Base-by-base conservation (phyloP, 1,140 invertebrate species). In the Drosophila nasuta region DNA sequence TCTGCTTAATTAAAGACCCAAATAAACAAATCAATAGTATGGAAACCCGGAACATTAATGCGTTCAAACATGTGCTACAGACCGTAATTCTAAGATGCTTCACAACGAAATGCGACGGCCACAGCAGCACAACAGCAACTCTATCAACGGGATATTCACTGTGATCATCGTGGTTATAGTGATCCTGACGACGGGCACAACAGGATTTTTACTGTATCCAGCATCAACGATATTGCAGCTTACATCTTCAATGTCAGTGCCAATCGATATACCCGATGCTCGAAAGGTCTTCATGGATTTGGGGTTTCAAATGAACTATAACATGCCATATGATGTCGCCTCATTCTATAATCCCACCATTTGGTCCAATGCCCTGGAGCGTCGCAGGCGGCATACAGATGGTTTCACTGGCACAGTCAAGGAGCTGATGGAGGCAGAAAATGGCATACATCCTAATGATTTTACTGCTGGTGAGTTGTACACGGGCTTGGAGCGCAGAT, bases 401-500 rank as follows among this genome's bases (percentile, higher is more conserved):
- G 79, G 66, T 10, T 51, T 48, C 0, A 35, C 70, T 5, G 45
- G 64, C 11, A 5, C n/a, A 1, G 41, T 58, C 11, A 45, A 38
- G 6, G 17, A 62, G 1, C 13, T 59, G 1, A 3, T 54, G 2
- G 65, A 59, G 4, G 25, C 51, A 17, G 63, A 71, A 11, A 68
- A 46, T 43, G 77, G 10, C 1, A 17, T 81, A 8, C 81, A 85
- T 81, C 79, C 83, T 1, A 75, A 17, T 5, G 91, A 92, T 51
- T 82, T 92, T 1, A 91, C 89, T 0, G 92, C 92, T 38, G 91
- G 91, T 10, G 77, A 92, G 57, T 46, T 92, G 0, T 92, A 92
- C 45, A 38, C 20, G 5, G 76, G 77, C 0, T 28, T 92, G 2
- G 91, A 92, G 43, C 54, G 70, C 15, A 43, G 75, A 6, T 33